phyloP scores from a whole-genome alignment of 2,888 invertebrate genomes.

The Saturnia pavonia region DNA sequence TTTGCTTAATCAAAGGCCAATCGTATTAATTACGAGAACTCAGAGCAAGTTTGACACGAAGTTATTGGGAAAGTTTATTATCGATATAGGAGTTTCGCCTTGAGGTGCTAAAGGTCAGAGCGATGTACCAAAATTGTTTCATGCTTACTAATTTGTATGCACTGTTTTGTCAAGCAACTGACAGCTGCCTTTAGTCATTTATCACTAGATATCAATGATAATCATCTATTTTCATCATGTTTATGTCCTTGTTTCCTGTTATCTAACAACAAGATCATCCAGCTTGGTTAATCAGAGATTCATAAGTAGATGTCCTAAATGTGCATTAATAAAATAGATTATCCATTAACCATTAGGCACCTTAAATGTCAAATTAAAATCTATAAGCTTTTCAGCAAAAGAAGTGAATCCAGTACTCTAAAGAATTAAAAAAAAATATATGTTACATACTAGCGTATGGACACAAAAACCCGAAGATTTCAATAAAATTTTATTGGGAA shows the following conservation, averaged over 20 bases:
- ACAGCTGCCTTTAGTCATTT: too few species aligned
- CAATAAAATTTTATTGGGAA: too few species aligned
- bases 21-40: constrained; percentile 51
- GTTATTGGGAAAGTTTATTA: constrained; percentile 16
- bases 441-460: too few species aligned
- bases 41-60: constrained; percentile 10
- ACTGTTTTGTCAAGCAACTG: background rate
- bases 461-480: too few species aligned
- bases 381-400: too few species aligned
- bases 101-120: background rate
- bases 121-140: background rate
- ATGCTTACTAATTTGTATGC: background rate
- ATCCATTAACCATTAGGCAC: too few species aligned
- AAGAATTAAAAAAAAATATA: too few species aligned
- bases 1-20: constrained; percentile 64
- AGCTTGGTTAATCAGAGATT: background rate
- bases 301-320: background rate
- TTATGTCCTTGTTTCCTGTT: background rate
- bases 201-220: background rate
- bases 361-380: too few species aligned
- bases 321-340: background rate
- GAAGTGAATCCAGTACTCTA: too few species aligned
- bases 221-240: background rate
- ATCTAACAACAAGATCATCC: background rate
- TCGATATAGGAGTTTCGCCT: constrained; percentile 10